phyloP scores from a whole-genome alignment of 2,888 invertebrate genomes.

The Myopa tessellatipennis region DNA sequence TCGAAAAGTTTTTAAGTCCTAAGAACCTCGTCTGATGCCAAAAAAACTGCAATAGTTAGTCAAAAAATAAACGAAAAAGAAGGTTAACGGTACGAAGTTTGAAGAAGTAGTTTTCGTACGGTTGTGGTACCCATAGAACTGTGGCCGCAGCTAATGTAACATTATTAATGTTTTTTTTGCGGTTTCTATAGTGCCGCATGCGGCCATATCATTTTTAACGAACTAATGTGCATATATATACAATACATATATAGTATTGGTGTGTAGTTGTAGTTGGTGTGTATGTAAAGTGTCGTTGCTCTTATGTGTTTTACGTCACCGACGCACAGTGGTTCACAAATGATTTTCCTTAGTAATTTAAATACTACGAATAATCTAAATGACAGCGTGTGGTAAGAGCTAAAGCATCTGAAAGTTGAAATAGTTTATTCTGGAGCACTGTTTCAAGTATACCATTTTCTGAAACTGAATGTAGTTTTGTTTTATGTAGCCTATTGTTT shows the following conservation, averaged over 20 bases:
- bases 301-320: constrained; percentile 39
- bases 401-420: not conserved
- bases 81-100: not conserved
- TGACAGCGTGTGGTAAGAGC: not conserved
- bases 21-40: constrained; percentile 17
- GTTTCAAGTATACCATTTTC: no score
- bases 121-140: not conserved
- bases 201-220: constrained; percentile 39
- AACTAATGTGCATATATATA: not conserved
- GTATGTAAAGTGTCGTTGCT: constrained; percentile 40
- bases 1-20: constrained; percentile 22
- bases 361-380: not conserved
- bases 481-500: no score
- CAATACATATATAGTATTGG: not conserved
- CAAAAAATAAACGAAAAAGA: no score
- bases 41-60: not conserved
- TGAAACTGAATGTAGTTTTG: no score
- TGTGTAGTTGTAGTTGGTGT: constrained; percentile 27
- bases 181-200: constrained; percentile 30
- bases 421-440: no score
- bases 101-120: not conserved
- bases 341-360: not conserved
- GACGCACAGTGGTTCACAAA: not conserved
- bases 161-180: constrained; percentile 12
- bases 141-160: constrained; percentile 8